Conservation (phyloP, 2,888 invertebrate genomes). For the Cephus sareptanus region DNA sequence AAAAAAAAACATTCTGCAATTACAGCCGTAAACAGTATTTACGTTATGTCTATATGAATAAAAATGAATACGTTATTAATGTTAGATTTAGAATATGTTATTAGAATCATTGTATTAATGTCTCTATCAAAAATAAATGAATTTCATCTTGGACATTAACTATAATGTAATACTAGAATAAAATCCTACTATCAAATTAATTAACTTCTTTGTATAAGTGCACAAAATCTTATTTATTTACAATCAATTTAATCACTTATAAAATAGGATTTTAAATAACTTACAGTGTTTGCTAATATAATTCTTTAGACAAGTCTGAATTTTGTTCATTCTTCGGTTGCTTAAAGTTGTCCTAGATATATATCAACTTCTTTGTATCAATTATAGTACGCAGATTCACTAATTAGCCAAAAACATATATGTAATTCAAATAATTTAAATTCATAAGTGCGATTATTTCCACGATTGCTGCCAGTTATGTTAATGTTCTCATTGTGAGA, state of each 20-base stretch:
- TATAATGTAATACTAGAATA: background rate
- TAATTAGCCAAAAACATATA: background rate
- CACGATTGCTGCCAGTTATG: background rate
- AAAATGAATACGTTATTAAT: background rate
- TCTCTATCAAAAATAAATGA: background rate
- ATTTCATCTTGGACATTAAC: background rate
- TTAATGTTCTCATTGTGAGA: background rate
- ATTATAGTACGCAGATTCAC: background rate
- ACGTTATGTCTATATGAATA: background rate
- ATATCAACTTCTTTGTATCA: background rate
- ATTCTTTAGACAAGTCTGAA: background rate
- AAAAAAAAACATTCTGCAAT: background rate
- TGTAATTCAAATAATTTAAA: background rate
- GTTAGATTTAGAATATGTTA: background rate
- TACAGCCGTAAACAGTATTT: background rate
- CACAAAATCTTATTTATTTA: slow-evolving; percentile 1
- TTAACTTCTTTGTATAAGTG: background rate
- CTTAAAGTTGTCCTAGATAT: background rate
- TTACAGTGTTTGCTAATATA: background rate
- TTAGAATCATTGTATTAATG: background rate
- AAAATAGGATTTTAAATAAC: slow-evolving; percentile 2
- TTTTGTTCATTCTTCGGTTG: background rate
- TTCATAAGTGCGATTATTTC: background rate
- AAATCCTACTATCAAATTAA: background rate
- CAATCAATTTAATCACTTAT: background rate